phyloP scores from a whole-genome alignment of 35 echinoderm and acorn worm species.

The Amphiura filiformis region DNA sequence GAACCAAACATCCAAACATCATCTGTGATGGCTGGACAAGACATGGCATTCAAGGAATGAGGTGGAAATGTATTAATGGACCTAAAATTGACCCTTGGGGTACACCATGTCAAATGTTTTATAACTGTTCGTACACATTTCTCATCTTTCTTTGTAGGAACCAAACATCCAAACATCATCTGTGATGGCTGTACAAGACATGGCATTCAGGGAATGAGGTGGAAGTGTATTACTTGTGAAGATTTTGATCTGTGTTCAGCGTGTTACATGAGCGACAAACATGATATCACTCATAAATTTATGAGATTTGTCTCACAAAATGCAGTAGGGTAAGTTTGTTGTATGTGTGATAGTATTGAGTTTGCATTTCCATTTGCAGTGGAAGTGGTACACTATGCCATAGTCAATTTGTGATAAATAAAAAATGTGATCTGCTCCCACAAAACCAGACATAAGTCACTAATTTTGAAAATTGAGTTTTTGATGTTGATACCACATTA shows the following conservation, averaged over 20 bases:
- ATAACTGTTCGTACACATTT: too few relatives aligned
- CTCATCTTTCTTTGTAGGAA: slow-evolving; percentile 57
- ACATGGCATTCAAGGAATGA: slow-evolving; percentile 82
- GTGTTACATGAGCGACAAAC: slow-evolving; percentile 88
- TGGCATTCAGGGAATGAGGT: slow-evolving; percentile 82
- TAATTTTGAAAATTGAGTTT: too few relatives aligned
- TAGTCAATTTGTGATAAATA: too few relatives aligned
- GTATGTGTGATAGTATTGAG: too few relatives aligned
- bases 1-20: slow-evolving; percentile 89
- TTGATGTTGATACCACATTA: too few relatives aligned
- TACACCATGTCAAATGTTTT: too few relatives aligned
- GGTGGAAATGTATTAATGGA: slow-evolving; percentile 97
- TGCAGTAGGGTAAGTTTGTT: slow-evolving; percentile 79
- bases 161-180: slow-evolving; percentile 90
- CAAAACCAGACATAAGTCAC: too few relatives aligned
- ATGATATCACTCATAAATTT: slow-evolving; percentile 71
- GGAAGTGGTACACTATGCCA: too few relatives aligned
- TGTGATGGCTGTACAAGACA: slow-evolving; percentile 82
- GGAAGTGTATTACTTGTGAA: slow-evolving; percentile 83
- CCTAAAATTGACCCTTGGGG: not conserved
- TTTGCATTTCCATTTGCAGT: too few relatives aligned
- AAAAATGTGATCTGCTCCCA: too few relatives aligned
- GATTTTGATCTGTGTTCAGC: slow-evolving; percentile 90
- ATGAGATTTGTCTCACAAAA: slow-evolving; percentile 71
- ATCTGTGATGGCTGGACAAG: slow-evolving; percentile 84